Base-by-base conservation (phyloP, 1,140 invertebrate genomes). In the Bradysia coprophila region DNA sequence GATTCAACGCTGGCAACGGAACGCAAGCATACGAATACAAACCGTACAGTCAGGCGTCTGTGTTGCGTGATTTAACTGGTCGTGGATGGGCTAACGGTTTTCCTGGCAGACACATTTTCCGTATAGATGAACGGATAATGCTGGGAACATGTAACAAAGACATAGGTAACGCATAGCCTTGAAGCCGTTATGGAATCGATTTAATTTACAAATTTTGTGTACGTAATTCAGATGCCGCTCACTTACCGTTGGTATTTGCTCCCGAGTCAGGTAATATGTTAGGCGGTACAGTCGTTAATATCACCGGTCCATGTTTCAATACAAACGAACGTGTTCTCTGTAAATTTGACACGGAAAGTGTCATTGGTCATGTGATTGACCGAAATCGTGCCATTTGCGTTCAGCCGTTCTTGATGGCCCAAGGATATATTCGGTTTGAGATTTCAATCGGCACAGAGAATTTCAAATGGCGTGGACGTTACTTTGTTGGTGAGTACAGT, bases 231-330 rank as follows among this genome's bases (percentile, higher is more conserved):
- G 82, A 81, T 53, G 81, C 78, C 15, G 76, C 82, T 9, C 73
- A 81, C 61, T 66, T 89, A 44, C 77, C 78, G 0, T 58, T 94
- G 21, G 76, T 85, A 40, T 91, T 94, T 54, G 86, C 90, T 1
- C 88, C 91, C 1, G 85, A 93, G 59, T 89, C 83, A 56, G 89
- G 90, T 15, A 90, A 90, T 57, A 95, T 96, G 91, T 63, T 96
- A 37, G 90, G 90, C 3, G 90, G 90, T 9, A 91, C 87, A 0
- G 75, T 93, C 36, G 87, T 96, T 4, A 94, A 95, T 54, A 86
- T 96, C 21, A 94, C 90, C 0, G 91, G 91, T 0, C 91, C 91
- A 9, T 96, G 91, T 59, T 88, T 91, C 50, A 65, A 72, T 38
- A 69, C 69, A 0, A 70, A 71, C 15, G 70, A 78, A 45, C 75